Evolutionary conservation across 2,888 invertebrate genomes (phyloP), one percentile per base, ranked within the genome.

Genomic region (Bellardia pandia): DNA sequence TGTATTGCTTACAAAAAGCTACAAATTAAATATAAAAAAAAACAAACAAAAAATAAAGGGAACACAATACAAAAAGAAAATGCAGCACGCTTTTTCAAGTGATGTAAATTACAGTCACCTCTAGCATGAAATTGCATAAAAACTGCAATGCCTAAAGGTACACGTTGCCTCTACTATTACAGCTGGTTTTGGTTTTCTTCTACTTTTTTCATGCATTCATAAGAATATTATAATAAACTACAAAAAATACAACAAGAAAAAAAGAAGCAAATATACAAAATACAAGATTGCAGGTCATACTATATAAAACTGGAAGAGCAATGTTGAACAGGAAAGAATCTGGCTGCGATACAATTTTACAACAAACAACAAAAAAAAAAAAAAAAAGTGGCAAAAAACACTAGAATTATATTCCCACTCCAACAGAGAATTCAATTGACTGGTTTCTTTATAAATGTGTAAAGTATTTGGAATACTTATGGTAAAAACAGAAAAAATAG

Each of bases 71-170:
- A 62, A 37, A 37, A 62, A 40, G 13, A 23, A 53, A 37, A 62
- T n/a, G 62, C 33, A 48, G 37, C 51, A 51, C 16, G 51, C 75
- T 51, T 76, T 30, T 51, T 13, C 62, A 37, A 51, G 33, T 42
- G 58, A 56, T 13, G 48, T 69, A 78, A 69, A 58, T 78, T 58
- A 69, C 58, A 45, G 14, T 30, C 68, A 58, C 30, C 40, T 78
- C 9, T 40, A 58, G 58, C 68, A 69, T 56, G 45, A 58, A 78
- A 60, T 69, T 78, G 58, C 45, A 68, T 14, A 68, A 58, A 69
- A 77, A 68, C 45, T 58, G 14, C 14, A 13, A 2, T 14, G 62
- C 62, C 37, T 40, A 30, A 60, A 48, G 42, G 45, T 40, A 45
- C 30, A 60, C 13, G 60, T 1, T 53, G 60, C 8, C 37, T 6